Percentiles rank a stretch among this genome's conserved stretches.
These are phyloP conservation scores for Elysia chlorotica DNA, from an alignment of 1,140 invertebrate species.

Conservation along the genomic window DNA sequence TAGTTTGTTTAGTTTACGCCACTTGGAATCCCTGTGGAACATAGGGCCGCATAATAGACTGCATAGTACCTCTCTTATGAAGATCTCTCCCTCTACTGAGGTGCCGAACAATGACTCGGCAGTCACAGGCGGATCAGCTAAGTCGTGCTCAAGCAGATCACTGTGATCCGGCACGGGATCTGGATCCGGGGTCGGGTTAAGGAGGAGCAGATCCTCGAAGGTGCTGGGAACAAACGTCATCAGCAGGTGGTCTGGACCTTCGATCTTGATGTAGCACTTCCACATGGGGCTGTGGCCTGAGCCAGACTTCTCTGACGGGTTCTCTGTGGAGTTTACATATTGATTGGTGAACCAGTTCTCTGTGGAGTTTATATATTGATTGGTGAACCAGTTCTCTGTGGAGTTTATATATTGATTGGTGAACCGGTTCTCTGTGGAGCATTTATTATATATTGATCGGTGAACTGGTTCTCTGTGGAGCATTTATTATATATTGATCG, in stretches of 20 bases:
- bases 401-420: too few relatives aligned
- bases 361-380: not conserved
- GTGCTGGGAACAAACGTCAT: constrained; percentile 74
- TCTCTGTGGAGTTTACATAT: not conserved
- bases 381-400: not conserved
- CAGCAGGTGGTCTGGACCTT: constrained; percentile 70
- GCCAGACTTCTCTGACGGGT: not conserved
- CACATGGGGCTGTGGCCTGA: constrained; percentile 62
- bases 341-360: not conserved
- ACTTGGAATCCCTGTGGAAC: too few relatives aligned
- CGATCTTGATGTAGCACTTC: constrained; percentile 74
- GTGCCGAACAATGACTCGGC: not conserved
- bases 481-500: too few relatives aligned
- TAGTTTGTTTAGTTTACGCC: too few relatives aligned
- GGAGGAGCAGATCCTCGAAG: constrained; percentile 60
- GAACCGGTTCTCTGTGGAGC: not conserved
- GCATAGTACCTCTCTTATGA: too few relatives aligned
- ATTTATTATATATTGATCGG: too few relatives aligned
- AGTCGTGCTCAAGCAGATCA: not conserved
- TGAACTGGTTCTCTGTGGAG: too few relatives aligned
- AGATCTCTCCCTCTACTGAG: too few relatives aligned
- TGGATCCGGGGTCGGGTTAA: constrained; percentile 29
- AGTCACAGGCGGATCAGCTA: not conserved
- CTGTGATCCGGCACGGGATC: not conserved
- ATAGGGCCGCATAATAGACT: too few relatives aligned